These are phyloP conservation scores for Dendronephthya gigantea DNA, from an alignment of 64 coral and sea anemone species.

Conservation along the genomic window DNA sequence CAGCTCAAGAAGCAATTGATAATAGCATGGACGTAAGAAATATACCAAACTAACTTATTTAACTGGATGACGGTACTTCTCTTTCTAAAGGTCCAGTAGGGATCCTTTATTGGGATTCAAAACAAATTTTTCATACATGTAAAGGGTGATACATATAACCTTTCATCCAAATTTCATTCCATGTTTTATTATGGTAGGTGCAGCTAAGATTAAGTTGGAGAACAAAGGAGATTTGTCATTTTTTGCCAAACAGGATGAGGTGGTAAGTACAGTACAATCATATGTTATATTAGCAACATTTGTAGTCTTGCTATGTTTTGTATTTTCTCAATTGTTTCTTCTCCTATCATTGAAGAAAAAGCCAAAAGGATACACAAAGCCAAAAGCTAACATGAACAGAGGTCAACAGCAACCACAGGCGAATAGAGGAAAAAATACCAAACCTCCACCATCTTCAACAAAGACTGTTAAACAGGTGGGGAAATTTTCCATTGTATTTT, in stretches of 20 bases:
- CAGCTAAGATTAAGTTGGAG: constrained; percentile 86
- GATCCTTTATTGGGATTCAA: no score
- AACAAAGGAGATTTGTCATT: constrained; percentile 99
- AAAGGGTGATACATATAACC: neutral
- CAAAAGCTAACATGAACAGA: constrained; percentile 58
- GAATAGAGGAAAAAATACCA: constrained; percentile 67
- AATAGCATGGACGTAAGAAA: constrained; percentile 86
- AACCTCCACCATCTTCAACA: constrained; percentile 48
- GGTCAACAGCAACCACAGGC: constrained; percentile 50
- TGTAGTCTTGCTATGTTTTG: neutral
- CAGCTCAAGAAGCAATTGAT: constrained; percentile 96
- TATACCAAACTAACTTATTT: neutral
- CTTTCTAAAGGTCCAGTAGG: no score
- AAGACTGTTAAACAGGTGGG: constrained; percentile 74
- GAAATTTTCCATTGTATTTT: no score
- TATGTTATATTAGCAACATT: neutral
- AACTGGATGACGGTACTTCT: neutral
- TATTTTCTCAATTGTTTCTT: neutral
- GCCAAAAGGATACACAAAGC: constrained; percentile 70
- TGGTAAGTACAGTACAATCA: constrained; percentile 35
- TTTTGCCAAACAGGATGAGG: constrained; percentile 99
- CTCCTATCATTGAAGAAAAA: constrained; percentile 62
- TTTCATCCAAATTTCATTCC: neutral
- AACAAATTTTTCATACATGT: neutral
- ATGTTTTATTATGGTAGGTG: constrained; percentile 29